Evolutionary conservation across 2,113 vertebrate genomes (phyloP).

Genomic region (Perca flavescens): DNA sequence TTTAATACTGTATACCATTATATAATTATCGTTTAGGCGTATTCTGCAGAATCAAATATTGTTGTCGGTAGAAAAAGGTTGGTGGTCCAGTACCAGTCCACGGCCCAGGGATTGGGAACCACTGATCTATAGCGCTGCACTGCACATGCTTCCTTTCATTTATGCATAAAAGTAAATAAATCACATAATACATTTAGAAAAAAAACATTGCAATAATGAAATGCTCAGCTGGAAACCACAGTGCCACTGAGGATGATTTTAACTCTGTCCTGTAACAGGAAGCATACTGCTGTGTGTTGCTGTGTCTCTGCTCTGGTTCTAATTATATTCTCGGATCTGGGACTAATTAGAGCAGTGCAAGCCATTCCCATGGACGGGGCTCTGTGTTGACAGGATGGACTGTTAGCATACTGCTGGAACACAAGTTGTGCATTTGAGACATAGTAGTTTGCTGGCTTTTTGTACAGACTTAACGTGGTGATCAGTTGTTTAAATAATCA

Average conservation of each 20-base stretch:
- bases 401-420: neutral
- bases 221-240: neutral
- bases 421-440: neutral
- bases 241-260: neutral
- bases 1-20: neutral
- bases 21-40: neutral
- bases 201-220: neutral
- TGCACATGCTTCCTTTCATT: neutral
- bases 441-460: neutral
- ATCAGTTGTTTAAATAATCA: constrained; percentile 10
- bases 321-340: constrained; percentile 61
- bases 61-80: neutral
- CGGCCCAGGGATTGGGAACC: neutral
- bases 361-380: constrained; percentile 55
- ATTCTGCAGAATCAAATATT: neutral
- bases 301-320: constrained; percentile 52
- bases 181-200: neutral
- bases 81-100: neutral
- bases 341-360: constrained; percentile 62
- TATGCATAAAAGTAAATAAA: neutral
- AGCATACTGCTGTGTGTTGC: constrained; percentile 8
- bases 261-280: constrained; percentile 16
- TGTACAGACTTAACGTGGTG: neutral
- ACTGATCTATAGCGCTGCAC: neutral
- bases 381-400: constrained; percentile 31